Conservation (phyloP, 2,797 vertebrate genomes). For the Uromys caudimaculatus region DNA sequence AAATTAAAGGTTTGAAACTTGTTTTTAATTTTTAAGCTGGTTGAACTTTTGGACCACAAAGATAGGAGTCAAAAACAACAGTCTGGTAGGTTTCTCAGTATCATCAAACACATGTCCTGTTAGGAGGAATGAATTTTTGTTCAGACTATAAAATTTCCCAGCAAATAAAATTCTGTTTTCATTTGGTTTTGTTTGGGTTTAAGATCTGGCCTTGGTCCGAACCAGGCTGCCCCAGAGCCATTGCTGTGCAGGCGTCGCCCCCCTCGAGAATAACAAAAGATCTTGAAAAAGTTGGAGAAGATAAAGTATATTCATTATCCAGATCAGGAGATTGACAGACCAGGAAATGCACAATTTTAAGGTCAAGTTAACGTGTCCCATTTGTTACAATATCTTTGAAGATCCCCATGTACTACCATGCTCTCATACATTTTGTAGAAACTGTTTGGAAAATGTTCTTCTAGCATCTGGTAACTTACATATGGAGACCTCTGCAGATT, state of each 20-base stretch:
- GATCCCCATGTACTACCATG: conserved; percentile 96
- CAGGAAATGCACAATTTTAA: conserved; percentile 93
- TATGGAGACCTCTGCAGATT: conserved; percentile 90
- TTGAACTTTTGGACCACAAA: neutral
- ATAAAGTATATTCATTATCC: too few relatives aligned
- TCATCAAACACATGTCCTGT: neutral
- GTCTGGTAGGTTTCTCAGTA: neutral
- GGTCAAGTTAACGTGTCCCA: conserved; percentile 94
- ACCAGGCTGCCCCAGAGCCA: too few relatives aligned
- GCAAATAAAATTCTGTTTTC: neutral
- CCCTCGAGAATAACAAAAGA: too few relatives aligned
- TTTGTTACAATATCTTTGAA: conserved; percentile 93
- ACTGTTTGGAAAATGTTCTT: conserved; percentile 92
- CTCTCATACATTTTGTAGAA: conserved; percentile 95
- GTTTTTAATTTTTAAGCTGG: neutral
- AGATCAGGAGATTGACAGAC: too few relatives aligned
- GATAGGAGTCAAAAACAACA: neutral
- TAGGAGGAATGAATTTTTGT: neutral
- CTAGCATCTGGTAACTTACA: conserved; percentile 88
- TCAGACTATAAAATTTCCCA: neutral
- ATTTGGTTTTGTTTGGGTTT: neutral
- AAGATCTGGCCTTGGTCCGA: too few relatives aligned
- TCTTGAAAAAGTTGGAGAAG: too few relatives aligned
- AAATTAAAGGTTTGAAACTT: neutral
- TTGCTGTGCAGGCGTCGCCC: too few relatives aligned